phyloP scores from a whole-genome alignment of 2,113 vertebrate species.

The Phylloscopus trochilus region DNA sequence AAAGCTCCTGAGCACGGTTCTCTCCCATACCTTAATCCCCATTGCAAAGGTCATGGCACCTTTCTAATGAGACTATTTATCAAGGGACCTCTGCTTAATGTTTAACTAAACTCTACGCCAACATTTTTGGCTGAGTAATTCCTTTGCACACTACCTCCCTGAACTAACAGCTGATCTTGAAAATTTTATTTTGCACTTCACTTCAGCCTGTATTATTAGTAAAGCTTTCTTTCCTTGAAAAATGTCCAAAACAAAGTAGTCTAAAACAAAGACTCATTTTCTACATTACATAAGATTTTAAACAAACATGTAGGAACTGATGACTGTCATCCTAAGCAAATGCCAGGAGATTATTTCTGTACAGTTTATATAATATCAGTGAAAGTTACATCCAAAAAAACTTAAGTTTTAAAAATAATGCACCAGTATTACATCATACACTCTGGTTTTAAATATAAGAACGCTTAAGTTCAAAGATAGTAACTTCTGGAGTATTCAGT shows the following conservation, averaged over 20 bases:
- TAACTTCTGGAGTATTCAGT: neutral
- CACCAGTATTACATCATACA: neutral
- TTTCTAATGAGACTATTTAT: slow-evolving; percentile 18
- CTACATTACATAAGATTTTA: neutral
- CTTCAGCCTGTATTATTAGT: neutral
- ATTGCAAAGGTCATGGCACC: slow-evolving; percentile 15
- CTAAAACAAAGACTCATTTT: neutral
- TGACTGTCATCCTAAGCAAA: slow-evolving; percentile 21
- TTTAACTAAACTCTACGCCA: neutral
- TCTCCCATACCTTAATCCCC: slow-evolving; percentile 41
- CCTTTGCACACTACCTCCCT: neutral
- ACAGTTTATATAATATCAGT: slow-evolving; percentile 28
- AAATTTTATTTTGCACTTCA: neutral
- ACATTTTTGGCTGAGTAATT: neutral
- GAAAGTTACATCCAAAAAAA: neutral
- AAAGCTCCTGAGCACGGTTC: slow-evolving; percentile 46
- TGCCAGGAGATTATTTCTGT: slow-evolving; percentile 39
- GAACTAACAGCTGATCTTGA: neutral
- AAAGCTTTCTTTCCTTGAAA: neutral
- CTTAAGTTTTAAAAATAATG: neutral
- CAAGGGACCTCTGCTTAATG: neutral
- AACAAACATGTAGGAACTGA: slow-evolving; percentile 7
- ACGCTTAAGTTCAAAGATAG: neutral
- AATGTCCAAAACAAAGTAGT: neutral
- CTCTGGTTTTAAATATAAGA: neutral